Conservation (phyloP, 2,113 vertebrate species). For the Pelusios castaneus region DNA sequence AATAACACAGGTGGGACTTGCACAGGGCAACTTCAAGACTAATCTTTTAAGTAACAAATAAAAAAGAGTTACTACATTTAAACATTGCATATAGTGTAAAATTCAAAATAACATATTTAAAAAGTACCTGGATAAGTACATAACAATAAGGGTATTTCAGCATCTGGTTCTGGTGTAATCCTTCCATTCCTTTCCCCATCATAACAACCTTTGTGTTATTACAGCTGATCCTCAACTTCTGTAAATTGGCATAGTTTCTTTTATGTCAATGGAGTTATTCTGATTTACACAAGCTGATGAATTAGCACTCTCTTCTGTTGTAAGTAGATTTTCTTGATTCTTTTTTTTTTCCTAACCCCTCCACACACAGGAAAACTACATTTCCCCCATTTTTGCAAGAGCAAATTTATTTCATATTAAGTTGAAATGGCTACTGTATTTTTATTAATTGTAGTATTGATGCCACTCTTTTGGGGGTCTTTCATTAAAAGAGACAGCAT, state of each 20-base stretch:
- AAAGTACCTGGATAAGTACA: neutral
- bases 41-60: neutral
- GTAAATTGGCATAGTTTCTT: neutral
- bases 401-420: neutral
- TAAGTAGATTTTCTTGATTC: neutral
- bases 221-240: neutral
- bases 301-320: neutral
- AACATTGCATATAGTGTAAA: neutral
- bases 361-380: neutral
- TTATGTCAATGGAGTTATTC: neutral
- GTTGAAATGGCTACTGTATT: neutral
- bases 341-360: fast-evolving
- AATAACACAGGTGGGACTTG: neutral
- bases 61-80: neutral
- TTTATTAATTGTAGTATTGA: conserved; percentile 50
- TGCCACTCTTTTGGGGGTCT: neutral
- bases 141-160: neutral
- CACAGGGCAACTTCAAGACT: neutral
- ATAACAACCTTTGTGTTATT: neutral
- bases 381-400: neutral
- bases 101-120: neutral
- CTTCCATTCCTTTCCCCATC: neutral
- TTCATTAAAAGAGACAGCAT: neutral
- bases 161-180: neutral
- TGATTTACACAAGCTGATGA: conserved; percentile 5